These are phyloP conservation scores for Acanthochromis polyacanthus DNA, from an alignment of 2,113 vertebrate species.

Conservation along the genomic window DNA sequence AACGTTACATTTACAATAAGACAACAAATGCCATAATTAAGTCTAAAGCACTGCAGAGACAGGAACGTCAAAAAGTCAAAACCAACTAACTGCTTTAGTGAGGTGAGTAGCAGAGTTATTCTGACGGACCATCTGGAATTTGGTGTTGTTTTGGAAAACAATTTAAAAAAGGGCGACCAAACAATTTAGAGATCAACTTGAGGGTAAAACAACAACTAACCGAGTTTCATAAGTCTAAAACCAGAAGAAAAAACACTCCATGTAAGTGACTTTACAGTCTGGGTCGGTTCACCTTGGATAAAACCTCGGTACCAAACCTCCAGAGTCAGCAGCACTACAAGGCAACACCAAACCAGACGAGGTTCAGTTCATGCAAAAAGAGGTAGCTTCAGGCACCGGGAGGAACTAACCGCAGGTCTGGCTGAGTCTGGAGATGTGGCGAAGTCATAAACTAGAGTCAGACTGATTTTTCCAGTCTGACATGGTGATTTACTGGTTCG, in stretches of 20 bases:
- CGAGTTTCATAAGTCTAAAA: conserved; percentile 21
- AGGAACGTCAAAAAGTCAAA: not conserved
- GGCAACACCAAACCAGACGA: not conserved
- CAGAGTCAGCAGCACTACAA: not conserved
- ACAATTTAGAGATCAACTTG: conserved; percentile 33
- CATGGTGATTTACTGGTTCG: too few relatives aligned
- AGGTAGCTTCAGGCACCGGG: conserved; percentile 24
- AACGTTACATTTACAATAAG: not conserved
- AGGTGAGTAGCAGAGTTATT: not conserved
- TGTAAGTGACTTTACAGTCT: conserved; percentile 11
- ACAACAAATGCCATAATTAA: not conserved
- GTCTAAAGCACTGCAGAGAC: not conserved
- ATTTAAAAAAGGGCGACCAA: conserved; percentile 19
- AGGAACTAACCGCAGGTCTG: conserved; percentile 12
- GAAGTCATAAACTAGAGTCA: conserved; percentile 10
- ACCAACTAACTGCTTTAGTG: not conserved
- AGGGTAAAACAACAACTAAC: conserved; percentile 49
- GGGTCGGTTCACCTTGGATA: not conserved
- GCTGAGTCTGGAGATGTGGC: conserved; percentile 10
- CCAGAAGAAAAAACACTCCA: not conserved
- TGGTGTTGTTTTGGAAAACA: conserved; percentile 19
- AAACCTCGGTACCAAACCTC: not conserved
- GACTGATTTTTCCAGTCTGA: not conserved
- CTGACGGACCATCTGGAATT: conserved; percentile 1
- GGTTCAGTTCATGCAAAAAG: not conserved